phyloP scores from a whole-genome alignment of 2,797 vertebrate species.

The Pterois miles region DNA sequence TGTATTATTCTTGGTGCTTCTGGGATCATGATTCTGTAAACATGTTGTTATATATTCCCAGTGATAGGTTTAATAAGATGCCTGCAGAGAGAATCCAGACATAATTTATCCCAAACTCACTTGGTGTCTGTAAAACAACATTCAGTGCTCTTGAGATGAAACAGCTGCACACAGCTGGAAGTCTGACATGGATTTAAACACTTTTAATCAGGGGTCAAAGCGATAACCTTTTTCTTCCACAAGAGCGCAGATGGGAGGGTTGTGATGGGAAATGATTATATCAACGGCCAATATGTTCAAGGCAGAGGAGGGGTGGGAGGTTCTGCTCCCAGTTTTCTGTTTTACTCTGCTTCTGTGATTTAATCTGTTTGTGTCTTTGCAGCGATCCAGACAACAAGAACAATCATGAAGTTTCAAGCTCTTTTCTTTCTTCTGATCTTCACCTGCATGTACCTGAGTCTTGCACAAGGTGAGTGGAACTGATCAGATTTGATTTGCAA shows the following conservation, averaged over 20 bases:
- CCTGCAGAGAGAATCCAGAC: neutral
- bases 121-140: conserved; percentile 4
- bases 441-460: conserved; percentile 73
- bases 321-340: neutral
- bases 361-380: conserved; percentile 27
- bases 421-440: conserved; percentile 75
- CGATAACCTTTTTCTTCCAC: neutral
- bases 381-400: conserved; percentile 24
- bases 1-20: neutral
- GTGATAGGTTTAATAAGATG: neutral
- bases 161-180: conserved; percentile 60
- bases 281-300: neutral
- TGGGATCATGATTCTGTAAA: neutral
- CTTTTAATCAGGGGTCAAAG: conserved; percentile 30
- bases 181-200: neutral
- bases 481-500: accelerated
- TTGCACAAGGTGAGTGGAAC: conserved; percentile 77
- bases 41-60: neutral
- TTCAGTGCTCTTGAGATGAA: neutral
- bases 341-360: conserved; percentile 18
- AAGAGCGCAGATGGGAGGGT: conserved; percentile 6
- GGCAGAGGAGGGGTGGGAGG: neutral
- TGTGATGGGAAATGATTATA: conserved; percentile 12
- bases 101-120: neutral
- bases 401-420: conserved; percentile 74